These are phyloP conservation scores for Oncorhynchus nerka DNA, from an alignment of 2,113 vertebrate species.

Conservation along the genomic window DNA sequence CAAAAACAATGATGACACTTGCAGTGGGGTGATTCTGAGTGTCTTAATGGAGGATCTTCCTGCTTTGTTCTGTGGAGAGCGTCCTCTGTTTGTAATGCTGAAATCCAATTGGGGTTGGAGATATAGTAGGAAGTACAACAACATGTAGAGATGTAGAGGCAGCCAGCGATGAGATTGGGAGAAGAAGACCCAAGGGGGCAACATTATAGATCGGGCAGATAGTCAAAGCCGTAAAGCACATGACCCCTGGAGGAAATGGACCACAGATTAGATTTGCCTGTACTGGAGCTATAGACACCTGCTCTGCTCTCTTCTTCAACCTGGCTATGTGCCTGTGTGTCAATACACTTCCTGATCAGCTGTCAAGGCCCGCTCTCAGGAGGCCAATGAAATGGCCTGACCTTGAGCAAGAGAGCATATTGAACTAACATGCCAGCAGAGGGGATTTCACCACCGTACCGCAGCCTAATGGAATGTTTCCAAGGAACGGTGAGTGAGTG, in stretches of 20 bases:
- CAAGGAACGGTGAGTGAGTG: constrained; percentile 23
- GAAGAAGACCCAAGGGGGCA: neutral
- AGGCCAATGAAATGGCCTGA: constrained; percentile 42
- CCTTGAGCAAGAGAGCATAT: constrained; percentile 38
- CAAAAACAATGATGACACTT: no score
- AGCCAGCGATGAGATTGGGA: neutral
- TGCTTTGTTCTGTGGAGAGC: no score
- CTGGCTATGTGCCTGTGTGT: neutral
- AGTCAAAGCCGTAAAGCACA: neutral
- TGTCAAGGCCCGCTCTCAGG: constrained; percentile 31
- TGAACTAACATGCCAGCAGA: no score
- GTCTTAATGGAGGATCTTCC: no score
- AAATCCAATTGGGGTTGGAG: no score
- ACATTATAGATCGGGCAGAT: neutral
- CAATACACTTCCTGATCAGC: constrained; percentile 24
- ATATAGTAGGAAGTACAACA: no score
- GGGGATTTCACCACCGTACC: constrained; percentile 30
- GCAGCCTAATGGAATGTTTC: constrained; percentile 29
- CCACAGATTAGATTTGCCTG: constrained; percentile 1
- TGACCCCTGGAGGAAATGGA: constrained; percentile 15
- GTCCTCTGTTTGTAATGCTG: no score
- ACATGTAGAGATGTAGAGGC: neutral
- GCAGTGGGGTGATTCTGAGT: no score
- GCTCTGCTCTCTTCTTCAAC: constrained; percentile 11
- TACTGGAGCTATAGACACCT: constrained; percentile 9